These are phyloP conservation scores for Eilema griseolum DNA, from an alignment of 2,888 invertebrate genomes.

Conservation along the genomic window DNA sequence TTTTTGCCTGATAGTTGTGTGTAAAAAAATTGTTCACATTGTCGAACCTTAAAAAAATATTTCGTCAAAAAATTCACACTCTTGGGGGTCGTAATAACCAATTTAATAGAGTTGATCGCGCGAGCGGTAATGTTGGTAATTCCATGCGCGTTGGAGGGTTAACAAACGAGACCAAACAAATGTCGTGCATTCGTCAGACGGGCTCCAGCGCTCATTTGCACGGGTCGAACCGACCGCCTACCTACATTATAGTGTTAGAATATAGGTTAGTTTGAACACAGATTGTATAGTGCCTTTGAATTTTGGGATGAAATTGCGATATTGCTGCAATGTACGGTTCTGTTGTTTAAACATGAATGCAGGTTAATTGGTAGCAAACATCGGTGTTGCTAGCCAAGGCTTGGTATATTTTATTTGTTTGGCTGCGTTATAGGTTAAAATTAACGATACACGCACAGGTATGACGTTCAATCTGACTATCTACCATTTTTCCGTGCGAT, in stretches of 20 bases:
- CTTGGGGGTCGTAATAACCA: slow-evolving; percentile 55
- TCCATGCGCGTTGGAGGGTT: slow-evolving; percentile 47
- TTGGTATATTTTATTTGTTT: neutral
- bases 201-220: slow-evolving; percentile 65
- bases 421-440: neutral
- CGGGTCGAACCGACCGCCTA: slow-evolving; percentile 52
- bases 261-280: slow-evolving; percentile 37
- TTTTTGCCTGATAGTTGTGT: neutral
- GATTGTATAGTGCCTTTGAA: slow-evolving; percentile 31
- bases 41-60: slow-evolving; percentile 22
- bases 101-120: slow-evolving; percentile 59
- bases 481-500: too few species aligned
- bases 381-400: neutral
- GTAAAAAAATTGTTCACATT: neutral
- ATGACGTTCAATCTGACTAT: neutral
- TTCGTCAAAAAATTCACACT: slow-evolving; percentile 51
- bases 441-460: neutral
- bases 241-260: slow-evolving; percentile 55
- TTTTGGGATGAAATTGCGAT: neutral
- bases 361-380: neutral
- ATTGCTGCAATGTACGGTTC: neutral
- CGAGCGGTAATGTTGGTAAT: slow-evolving; percentile 46
- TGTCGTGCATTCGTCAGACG: slow-evolving; percentile 69
- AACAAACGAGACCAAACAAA: slow-evolving; percentile 69
- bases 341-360: neutral